Percentiles rank a stretch among this genome's conserved stretches.
Evolutionary conservation across 2,888 invertebrate species (phyloP).

Genomic region (Tethea ocularis): DNA sequence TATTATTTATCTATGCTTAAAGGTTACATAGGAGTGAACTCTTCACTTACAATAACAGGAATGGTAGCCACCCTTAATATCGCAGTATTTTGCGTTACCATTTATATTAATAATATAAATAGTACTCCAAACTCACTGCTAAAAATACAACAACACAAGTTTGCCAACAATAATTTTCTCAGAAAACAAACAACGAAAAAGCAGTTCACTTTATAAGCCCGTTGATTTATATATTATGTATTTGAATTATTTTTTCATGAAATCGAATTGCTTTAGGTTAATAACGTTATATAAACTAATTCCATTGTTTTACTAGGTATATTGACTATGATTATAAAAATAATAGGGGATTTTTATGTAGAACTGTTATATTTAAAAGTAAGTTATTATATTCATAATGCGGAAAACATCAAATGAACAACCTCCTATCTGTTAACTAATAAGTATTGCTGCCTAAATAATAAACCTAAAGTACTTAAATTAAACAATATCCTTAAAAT

Average conservation of each 20-base stretch:
- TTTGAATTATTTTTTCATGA: background rate
- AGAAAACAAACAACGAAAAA: conserved; percentile 12
- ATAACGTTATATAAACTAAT: background rate
- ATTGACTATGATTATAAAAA: background rate
- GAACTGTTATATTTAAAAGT: background rate
- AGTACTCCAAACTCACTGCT: background rate
- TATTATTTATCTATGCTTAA: no score
- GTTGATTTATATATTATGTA: background rate
- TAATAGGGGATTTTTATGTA: background rate
- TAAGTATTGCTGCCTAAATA: conserved; percentile 6
- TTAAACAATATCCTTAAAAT: conserved; percentile 44
- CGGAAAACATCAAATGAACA: background rate
- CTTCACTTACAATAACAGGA: no score
- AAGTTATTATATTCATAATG: background rate
- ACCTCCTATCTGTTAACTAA: background rate
- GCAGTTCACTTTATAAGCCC: no score
- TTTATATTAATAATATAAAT: background rate
- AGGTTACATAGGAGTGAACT: no score
- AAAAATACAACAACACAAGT: conserved; percentile 10
- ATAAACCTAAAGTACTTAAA: conserved; percentile 39
- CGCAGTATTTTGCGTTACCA: no score
- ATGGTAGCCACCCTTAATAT: no score
- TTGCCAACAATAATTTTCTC: conserved; percentile 14
- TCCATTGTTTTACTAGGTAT: background rate
- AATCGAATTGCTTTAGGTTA: background rate